Conservation (phyloP, 2,113 vertebrate species). For the Burhinus bistriatus region DNA sequence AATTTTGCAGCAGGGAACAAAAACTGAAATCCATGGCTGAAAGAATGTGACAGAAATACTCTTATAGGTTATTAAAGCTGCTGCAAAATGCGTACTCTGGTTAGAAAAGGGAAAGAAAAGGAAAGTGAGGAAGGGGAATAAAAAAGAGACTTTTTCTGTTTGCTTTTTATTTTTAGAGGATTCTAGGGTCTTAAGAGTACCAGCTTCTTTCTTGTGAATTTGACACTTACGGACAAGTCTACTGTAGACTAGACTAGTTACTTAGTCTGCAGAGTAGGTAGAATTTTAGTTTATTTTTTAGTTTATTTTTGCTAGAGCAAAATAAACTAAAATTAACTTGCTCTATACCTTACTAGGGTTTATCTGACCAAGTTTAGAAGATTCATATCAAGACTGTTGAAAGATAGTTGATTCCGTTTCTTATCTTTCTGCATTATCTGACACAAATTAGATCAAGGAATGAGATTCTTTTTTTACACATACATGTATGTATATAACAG, state of each 20-base stretch:
- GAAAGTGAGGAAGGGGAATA: not conserved
- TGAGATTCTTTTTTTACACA: not conserved
- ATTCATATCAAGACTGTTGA: not conserved
- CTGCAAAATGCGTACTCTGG: not conserved
- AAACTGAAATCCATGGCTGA: not conserved
- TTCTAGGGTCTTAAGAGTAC: not conserved
- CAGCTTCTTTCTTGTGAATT: not conserved
- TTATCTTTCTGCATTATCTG: not conserved
- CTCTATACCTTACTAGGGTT: not conserved
- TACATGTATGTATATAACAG: not conserved
- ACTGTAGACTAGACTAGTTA: not conserved
- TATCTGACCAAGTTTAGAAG: not conserved
- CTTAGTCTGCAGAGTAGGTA: not conserved
- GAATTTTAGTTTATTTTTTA: too few species aligned
- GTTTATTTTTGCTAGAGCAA: not conserved
- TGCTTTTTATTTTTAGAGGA: not conserved
- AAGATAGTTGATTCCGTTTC: not conserved
- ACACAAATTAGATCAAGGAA: not conserved
- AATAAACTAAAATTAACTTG: not conserved
- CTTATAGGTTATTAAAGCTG: not conserved
- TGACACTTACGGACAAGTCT: not conserved
- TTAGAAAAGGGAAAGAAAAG: not conserved
- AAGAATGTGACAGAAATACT: not conserved
- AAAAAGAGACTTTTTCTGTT: not conserved
- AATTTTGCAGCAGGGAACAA: not conserved